These are phyloP conservation scores for Cardiocondyla obscurior DNA, from an alignment of 1,140 invertebrate genomes.

Conservation along the genomic window DNA sequence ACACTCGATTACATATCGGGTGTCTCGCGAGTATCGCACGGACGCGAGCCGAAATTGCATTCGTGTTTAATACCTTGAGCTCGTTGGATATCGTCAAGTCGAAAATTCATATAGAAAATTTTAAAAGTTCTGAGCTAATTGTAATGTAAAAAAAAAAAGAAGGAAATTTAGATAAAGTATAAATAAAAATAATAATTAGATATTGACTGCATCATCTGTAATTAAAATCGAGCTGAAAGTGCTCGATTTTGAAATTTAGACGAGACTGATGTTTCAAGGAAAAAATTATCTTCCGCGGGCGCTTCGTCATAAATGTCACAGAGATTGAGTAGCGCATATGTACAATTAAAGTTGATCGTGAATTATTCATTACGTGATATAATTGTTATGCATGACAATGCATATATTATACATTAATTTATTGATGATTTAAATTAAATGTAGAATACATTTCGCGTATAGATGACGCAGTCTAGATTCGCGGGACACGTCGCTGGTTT, in stretches of 20 bases:
- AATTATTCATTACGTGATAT: constrained; percentile 1
- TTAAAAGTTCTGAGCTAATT: not conserved
- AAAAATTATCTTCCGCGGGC: not conserved
- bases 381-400: too few relatives aligned
- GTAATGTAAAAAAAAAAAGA: not conserved
- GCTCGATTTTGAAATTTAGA: not conserved
- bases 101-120: not conserved
- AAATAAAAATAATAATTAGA: not conserved
- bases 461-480: not conserved
- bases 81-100: not conserved
- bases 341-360: not conserved
- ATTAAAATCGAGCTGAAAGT: not conserved
- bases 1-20: constrained; percentile 71
- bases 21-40: constrained; percentile 57
- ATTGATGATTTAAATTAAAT: not conserved
- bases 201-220: too few relatives aligned
- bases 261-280: not conserved
- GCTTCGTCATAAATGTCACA: not conserved
- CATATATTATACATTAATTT: not conserved
- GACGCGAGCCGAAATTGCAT: not conserved
- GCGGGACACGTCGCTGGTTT: not conserved
- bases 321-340: not conserved
- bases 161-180: not conserved
- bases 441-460: not conserved
- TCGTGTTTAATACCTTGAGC: too few relatives aligned